Conservation (phyloP, 2,888 invertebrate species). For the Pachymerium ferrugineum region DNA sequence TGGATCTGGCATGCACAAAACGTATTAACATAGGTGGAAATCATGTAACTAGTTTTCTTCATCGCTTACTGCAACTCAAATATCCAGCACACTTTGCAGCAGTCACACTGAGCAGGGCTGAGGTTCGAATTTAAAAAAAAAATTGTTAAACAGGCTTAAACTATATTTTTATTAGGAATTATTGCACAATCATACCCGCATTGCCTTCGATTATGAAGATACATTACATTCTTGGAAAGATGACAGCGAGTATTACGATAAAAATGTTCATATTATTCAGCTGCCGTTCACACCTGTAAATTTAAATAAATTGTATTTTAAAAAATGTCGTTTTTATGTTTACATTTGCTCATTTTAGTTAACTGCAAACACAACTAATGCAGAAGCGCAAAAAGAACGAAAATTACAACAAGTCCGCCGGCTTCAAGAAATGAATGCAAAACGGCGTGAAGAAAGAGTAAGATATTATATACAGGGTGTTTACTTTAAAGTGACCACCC, state of each 20-base stretch:
- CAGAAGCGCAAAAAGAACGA: constrained; percentile 65
- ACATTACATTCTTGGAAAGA: constrained; percentile 71
- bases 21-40: constrained; percentile 83
- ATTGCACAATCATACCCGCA: constrained; percentile 69
- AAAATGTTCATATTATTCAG: constrained; percentile 76
- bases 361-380: constrained; percentile 42
- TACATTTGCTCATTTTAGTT: constrained; percentile 32
- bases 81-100: constrained; percentile 86
- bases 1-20: constrained; percentile 64
- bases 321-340: background rate
- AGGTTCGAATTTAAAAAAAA: constrained; percentile 48
- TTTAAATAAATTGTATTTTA: background rate
- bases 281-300: constrained; percentile 63
- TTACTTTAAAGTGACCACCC: no score
- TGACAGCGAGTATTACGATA: constrained; percentile 66
- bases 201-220: constrained; percentile 71
- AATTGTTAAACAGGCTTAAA: background rate
- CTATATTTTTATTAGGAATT: constrained; percentile 57
- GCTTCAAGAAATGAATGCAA: constrained; percentile 80
- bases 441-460: constrained; percentile 76
- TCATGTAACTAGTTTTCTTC: constrained; percentile 76
- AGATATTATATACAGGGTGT: no score
- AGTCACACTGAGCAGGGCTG: constrained; percentile 77
- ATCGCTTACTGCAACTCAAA: constrained; percentile 81
- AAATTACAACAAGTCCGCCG: constrained; percentile 77